These are phyloP conservation scores for Macaria liturata DNA, from an alignment of 2,888 invertebrate genomes.

Conservation along the genomic window DNA sequence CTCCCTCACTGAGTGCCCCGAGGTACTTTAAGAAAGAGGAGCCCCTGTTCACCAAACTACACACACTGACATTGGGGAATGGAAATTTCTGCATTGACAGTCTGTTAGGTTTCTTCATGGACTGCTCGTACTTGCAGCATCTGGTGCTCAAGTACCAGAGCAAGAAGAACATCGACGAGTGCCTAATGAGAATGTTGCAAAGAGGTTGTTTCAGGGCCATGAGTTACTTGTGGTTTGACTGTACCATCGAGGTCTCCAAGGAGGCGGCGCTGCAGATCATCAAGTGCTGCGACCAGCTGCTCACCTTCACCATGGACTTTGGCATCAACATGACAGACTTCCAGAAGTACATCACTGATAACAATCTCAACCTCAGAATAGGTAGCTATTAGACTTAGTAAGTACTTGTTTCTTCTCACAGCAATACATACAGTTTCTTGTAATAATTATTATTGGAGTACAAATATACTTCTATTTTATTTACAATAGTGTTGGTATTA, in stretches of 20 bases:
- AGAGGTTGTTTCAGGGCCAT: constrained; percentile 66
- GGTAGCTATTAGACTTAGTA: constrained; percentile 62
- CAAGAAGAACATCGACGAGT: constrained; percentile 64
- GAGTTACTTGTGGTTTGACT: constrained; percentile 71
- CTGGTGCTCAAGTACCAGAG: constrained; percentile 72
- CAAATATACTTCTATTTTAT: too few species aligned
- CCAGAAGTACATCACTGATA: constrained; percentile 63
- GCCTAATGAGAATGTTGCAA: constrained; percentile 58
- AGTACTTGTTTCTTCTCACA: neutral
- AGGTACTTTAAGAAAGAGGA: constrained; percentile 56
- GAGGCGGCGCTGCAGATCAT: constrained; percentile 65
- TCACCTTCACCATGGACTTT: constrained; percentile 68
- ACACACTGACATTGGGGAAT: constrained; percentile 68
- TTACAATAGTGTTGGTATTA: too few species aligned
- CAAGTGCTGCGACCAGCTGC: constrained; percentile 61
- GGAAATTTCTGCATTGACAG: constrained; percentile 68
- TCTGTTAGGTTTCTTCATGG: constrained; percentile 66
- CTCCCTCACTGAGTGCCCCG: constrained; percentile 63
- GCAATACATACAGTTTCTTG: neutral
- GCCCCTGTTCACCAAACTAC: constrained; percentile 64
- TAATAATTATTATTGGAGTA: neutral
- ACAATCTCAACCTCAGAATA: constrained; percentile 72
- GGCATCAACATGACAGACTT: constrained; percentile 61
- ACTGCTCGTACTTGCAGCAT: constrained; percentile 65
- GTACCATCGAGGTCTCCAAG: constrained; percentile 71